These are phyloP conservation scores for Beris morrisii DNA, from an alignment of 2,888 invertebrate genomes.

Conservation along the genomic window DNA sequence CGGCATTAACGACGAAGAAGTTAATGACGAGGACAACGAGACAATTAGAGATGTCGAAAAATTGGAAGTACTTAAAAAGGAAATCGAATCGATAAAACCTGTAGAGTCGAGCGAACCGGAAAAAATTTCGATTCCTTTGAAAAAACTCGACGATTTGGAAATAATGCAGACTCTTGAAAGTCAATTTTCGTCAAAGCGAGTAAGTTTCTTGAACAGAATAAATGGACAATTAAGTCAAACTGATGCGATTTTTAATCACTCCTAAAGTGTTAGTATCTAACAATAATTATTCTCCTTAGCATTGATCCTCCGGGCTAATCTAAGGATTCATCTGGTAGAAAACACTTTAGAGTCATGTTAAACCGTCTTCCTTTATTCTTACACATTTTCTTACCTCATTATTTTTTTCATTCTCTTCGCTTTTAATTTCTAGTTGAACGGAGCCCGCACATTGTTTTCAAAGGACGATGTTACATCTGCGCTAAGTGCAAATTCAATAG, in stretches of 20 bases:
- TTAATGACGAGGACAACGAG: slow-evolving; percentile 51
- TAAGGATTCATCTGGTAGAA: no score
- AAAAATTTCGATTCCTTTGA: slow-evolving; percentile 59
- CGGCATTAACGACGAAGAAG: slow-evolving; percentile 49
- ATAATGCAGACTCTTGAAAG: slow-evolving; percentile 66
- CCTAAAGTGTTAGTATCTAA: no score
- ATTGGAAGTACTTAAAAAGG: slow-evolving; percentile 59
- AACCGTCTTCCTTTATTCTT: no score
- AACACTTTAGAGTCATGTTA: no score
- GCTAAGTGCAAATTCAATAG: slow-evolving; percentile 65
- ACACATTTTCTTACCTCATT: neutral
- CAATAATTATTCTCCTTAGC: no score
- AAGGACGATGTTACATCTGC: slow-evolving; percentile 63
- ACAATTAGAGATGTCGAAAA: slow-evolving; percentile 60
- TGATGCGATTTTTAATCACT: no score
- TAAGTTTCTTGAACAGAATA: slow-evolving; percentile 40
- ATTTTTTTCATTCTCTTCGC: slow-evolving; percentile 20
- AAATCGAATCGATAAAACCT: slow-evolving; percentile 58
- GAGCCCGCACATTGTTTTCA: slow-evolving; percentile 58
- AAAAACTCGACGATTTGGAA: slow-evolving; percentile 60
- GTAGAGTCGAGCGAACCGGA: slow-evolving; percentile 61
- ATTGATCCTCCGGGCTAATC: no score
- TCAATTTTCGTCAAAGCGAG: slow-evolving; percentile 43
- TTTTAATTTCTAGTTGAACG: slow-evolving; percentile 43
- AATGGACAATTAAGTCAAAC: neutral